Conservation (phyloP, 2,797 vertebrate species). For the Setipinna tenuifilis region DNA sequence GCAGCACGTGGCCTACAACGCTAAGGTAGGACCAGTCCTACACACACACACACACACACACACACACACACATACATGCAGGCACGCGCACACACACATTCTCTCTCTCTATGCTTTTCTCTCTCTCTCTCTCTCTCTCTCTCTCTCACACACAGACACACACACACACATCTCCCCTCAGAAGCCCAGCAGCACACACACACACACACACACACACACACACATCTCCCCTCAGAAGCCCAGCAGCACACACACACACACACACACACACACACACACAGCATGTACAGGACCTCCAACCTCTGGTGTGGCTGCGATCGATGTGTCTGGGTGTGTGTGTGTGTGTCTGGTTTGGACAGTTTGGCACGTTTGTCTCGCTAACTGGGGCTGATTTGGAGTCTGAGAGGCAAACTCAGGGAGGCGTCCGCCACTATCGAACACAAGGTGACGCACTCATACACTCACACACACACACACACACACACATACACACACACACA, state of each 20-base stretch:
- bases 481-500: background rate
- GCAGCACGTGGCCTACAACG: slow-evolving; percentile 86
- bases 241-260: no score
- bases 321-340: no score
- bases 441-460: background rate
- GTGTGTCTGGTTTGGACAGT: background rate
- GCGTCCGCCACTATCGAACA: background rate
- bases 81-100: no score
- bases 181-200: no score
- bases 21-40: slow-evolving; percentile 77
- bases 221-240: no score
- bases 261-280: no score
- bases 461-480: background rate
- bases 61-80: no score
- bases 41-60: background rate
- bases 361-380: background rate
- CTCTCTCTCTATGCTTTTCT: no score
- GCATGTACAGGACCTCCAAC: background rate
- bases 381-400: background rate
- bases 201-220: no score
- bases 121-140: background rate
- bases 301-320: background rate
- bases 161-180: background rate
- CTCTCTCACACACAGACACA: background rate
- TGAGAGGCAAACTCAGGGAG: background rate